phyloP scores from a whole-genome alignment of 2,797 vertebrate genomes.

The Danio jaintianensis region DNA sequence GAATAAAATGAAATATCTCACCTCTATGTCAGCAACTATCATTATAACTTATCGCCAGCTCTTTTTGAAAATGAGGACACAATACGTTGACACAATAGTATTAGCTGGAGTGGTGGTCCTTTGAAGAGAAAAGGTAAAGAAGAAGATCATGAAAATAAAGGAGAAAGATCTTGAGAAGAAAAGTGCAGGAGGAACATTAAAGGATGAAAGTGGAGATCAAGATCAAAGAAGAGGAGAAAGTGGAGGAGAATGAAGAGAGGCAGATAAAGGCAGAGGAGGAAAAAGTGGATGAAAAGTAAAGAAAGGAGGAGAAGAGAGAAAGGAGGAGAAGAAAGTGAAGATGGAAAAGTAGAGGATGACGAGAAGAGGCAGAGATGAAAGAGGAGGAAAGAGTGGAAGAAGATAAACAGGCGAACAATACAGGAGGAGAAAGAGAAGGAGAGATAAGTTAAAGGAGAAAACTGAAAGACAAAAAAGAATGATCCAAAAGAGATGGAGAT shows the following conservation, averaged over 20 bases:
- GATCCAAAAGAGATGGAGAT: neutral
- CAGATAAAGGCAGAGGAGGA: conserved; percentile 7
- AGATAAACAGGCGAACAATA: neutral
- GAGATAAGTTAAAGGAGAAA: neutral
- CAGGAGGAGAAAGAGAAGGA: neutral
- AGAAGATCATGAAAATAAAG: too few species aligned
- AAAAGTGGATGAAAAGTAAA: neutral
- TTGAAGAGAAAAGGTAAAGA: too few species aligned
- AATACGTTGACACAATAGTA: neutral
- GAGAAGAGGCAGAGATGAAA: neutral
- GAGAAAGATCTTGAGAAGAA: too few species aligned
- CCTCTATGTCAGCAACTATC: neutral
- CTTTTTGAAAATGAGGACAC: too few species aligned
- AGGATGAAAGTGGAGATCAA: too few species aligned
- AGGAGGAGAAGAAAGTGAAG: neutral
- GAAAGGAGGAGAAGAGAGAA: neutral
- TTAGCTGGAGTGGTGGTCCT: conserved; percentile 3
- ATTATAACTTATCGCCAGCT: too few species aligned
- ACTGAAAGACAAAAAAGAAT: neutral
- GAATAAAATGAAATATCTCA: neutral
- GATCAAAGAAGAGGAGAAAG: conserved; percentile 1
- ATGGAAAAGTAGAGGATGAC: neutral
- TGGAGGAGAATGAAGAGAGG: neutral
- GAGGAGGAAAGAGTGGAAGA: neutral
- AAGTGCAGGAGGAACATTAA: too few species aligned